Percentiles rank a stretch among this genome's conserved stretches.
Conservation (phyloP, 2,113 vertebrate species). For the Hippocampus comes region DNA sequence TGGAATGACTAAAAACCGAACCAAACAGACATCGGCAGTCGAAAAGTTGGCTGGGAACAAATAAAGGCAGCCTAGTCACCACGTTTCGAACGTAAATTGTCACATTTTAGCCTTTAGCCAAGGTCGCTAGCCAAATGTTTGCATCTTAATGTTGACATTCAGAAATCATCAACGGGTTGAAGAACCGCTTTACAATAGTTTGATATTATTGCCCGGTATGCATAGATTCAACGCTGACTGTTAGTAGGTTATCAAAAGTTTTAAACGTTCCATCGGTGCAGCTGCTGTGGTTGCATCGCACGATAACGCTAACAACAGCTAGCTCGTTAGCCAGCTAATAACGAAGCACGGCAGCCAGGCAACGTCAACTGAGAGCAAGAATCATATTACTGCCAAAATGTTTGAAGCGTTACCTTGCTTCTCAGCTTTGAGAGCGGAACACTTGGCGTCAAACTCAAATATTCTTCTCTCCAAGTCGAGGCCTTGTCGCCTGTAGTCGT, state of each 20-base stretch:
- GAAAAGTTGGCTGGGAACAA: not conserved
- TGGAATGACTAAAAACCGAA: not conserved
- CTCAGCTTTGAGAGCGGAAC: conserved; percentile 71
- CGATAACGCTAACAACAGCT: conserved; percentile 43
- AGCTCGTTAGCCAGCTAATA: conserved; percentile 43
- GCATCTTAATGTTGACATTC: not conserved
- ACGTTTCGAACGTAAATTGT: conserved; percentile 11
- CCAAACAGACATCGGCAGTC: not conserved
- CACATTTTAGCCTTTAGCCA: conserved; percentile 22
- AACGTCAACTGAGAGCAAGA: not conserved
- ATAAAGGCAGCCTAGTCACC: not conserved
- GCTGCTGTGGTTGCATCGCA: conserved; percentile 42
- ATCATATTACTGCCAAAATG: not conserved
- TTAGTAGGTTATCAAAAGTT: accelerated
- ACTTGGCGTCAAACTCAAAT: conserved; percentile 77
- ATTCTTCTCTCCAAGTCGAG: conserved; percentile 79
- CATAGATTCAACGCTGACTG: not conserved
- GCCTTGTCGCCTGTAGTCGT: conserved; percentile 77
- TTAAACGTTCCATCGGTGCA: conserved; percentile 19
- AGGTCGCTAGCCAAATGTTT: conserved; percentile 23
- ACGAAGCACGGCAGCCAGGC: not conserved
- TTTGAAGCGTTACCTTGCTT: conserved; percentile 66
- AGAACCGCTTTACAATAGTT: no score
- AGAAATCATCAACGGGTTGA: not conserved
- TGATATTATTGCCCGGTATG: not conserved